These are phyloP conservation scores for Hypena proboscidalis DNA, from an alignment of 2,888 invertebrate species.

Conservation along the genomic window DNA sequence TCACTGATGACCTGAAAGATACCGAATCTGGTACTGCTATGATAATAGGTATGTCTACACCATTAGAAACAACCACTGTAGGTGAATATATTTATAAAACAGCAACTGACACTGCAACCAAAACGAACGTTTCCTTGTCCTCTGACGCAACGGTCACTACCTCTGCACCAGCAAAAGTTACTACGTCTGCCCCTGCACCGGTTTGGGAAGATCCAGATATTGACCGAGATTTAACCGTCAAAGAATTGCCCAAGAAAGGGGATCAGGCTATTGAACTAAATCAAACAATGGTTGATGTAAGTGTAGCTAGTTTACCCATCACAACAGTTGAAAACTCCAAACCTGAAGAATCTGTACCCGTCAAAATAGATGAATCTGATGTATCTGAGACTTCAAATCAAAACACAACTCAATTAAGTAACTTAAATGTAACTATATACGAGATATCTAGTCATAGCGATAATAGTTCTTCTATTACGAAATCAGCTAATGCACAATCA, in stretches of 20 bases:
- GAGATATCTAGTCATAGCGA: slow-evolving; percentile 68
- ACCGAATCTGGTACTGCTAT: slow-evolving; percentile 17
- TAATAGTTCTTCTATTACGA: slow-evolving; percentile 56
- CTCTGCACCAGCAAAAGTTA: slow-evolving; percentile 7
- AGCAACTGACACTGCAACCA: slow-evolving; percentile 40
- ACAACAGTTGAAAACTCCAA: slow-evolving; percentile 22
- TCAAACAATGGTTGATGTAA: slow-evolving; percentile 26
- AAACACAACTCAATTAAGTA: slow-evolving; percentile 60
- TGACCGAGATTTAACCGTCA: slow-evolving; percentile 45
- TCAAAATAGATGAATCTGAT: slow-evolving; percentile 18
- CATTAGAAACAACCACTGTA: slow-evolving; percentile 66
- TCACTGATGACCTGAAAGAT: slow-evolving; percentile 19
- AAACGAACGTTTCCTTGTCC: background rate
- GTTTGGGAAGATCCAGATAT: slow-evolving; percentile 71
- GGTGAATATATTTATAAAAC: slow-evolving; percentile 70
- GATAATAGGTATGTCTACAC: slow-evolving; percentile 23
- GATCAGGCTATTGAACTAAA: slow-evolving; percentile 23
- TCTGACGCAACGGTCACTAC: slow-evolving; percentile 8
- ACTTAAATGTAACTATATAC: slow-evolving; percentile 76
- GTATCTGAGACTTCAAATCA: slow-evolving; percentile 31
- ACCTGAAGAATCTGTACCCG: slow-evolving; percentile 13
- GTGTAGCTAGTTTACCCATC: slow-evolving; percentile 30
- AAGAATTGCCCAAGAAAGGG: slow-evolving; percentile 39
- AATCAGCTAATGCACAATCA: slow-evolving; percentile 56
- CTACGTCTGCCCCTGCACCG: slow-evolving; percentile 61